Percentiles rank a stretch among this genome's conserved stretches.
These are phyloP conservation scores for Aspidiotus rigidus DNA, from an alignment of 2,888 invertebrate species.

Conservation along the genomic window DNA sequence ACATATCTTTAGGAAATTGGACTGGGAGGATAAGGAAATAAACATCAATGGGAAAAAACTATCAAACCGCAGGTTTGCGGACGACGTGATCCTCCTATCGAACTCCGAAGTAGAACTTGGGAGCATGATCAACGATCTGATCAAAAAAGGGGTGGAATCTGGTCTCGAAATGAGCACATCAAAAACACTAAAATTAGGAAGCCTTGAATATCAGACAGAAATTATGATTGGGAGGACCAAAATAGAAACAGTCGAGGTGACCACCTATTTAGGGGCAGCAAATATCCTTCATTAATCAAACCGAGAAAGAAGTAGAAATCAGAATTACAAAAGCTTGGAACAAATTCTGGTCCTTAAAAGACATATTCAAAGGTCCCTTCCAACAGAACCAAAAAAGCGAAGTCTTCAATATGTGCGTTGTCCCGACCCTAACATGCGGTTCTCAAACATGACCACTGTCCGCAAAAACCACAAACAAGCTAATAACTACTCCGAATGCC, in stretches of 20 bases:
- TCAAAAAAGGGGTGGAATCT: not conserved
- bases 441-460: no score
- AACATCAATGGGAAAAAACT: not conserved
- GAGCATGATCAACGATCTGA: not conserved
- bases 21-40: not conserved
- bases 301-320: slow-evolving; percentile 3
- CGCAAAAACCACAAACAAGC: no score
- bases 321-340: slow-evolving; percentile 10
- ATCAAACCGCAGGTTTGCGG: not conserved
- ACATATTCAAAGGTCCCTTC: slow-evolving; percentile 2
- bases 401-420: not conserved
- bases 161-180: not conserved
- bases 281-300: not conserved
- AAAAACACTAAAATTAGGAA: not conserved
- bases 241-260: not conserved
- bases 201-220: not conserved
- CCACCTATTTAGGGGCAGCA: not conserved
- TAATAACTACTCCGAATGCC: no score
- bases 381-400: not conserved
- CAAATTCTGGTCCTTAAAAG: slow-evolving; percentile 3
- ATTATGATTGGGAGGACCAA: not conserved
- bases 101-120: not conserved
- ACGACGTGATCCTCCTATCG: not conserved
- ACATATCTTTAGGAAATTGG: not conserved
- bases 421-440: no score